Base-by-base conservation (phyloP, 2,113 vertebrate genomes). In the Coracopsis vasa region DNA sequence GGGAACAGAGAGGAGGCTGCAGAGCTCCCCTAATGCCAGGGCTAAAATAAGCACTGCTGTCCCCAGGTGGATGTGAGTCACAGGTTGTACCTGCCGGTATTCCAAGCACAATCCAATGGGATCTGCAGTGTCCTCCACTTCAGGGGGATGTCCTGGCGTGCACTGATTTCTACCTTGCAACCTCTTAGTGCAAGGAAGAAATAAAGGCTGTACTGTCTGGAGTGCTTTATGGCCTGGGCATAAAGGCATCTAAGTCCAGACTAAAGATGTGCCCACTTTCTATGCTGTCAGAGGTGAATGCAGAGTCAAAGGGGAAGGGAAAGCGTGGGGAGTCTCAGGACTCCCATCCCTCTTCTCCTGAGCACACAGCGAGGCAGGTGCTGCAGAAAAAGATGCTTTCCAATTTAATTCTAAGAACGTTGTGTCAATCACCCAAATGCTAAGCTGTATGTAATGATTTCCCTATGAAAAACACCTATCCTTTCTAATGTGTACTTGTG, bases 391-490 rank as follows among this genome's bases (percentile, higher is more conserved):
- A 91, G 73, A 70, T 24, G 6, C 20, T 75, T 96, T 92, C 80
- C 78, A 82, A 81, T 86, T 92, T 94, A 92, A 66, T 80, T 87
- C 82, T 77, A 85, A 91, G 87, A 93, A 89, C 66, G 51, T 91
- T 95, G 82, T 94, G 95, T 93, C 94, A 94, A 89, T 92, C 96
- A 96, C 41, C 31, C 45, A 89, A 92, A 75, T 80, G 65, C 62
- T 72, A 92, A 95, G 29, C 73, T 80, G 56, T 87, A 78, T 50
- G 54, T 69, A 94, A 87, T 62, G 81, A 92, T 87, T 95, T 87
- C 53, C 2, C 15, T 87, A 66, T 82, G 86, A 97, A 96, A 96
- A 93, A 75, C 70, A n/a, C 51, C 48, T 84, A 87, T 70, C 45
- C 67, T 92, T 96, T 95, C 56, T 41, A 87, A 89, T 14, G 58